Conservation (phyloP, 2,113 vertebrate species). For the Caloenas nicobarica region DNA sequence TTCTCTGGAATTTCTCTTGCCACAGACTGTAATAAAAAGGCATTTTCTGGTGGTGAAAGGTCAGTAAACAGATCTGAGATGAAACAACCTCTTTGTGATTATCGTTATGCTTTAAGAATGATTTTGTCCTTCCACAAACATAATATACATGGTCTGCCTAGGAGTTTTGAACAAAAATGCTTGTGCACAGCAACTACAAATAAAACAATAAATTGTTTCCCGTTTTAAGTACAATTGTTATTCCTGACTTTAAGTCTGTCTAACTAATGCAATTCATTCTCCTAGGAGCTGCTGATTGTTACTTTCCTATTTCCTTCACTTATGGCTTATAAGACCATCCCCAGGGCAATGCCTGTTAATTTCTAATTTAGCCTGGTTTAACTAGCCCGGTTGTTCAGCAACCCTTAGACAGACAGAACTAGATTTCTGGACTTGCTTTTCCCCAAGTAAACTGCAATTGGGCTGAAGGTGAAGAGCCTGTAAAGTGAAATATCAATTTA, state of each 20-base stretch:
- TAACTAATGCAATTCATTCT: background rate
- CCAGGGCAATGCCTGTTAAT: background rate
- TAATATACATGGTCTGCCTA: background rate
- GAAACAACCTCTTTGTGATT: background rate
- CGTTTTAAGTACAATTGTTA: background rate
- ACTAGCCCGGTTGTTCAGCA: background rate
- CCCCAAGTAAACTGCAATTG: background rate
- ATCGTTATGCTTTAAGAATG: background rate
- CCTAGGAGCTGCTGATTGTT: conserved; percentile 6
- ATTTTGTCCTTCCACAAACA: background rate
- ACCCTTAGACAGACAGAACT: background rate
- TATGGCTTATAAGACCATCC: background rate
- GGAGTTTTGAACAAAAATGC: background rate
- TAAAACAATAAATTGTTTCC: background rate
- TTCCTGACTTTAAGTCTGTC: background rate
- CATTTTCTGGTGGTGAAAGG: conserved; percentile 9
- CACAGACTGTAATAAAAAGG: background rate
- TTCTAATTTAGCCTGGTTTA: conserved; percentile 23
- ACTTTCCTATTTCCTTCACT: conserved; percentile 18
- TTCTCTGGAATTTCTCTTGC: conserved; percentile 37
- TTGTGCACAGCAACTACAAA: background rate
- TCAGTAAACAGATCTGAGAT: background rate
- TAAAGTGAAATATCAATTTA: background rate
- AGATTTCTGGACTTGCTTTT: conserved; percentile 9
- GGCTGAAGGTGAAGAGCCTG: conserved; percentile 9